Percentiles rank a stretch among this genome's conserved stretches.
Evolutionary conservation across 2,888 invertebrate genomes (phyloP).

Genomic region (Alentia gelatinosa): DNA sequence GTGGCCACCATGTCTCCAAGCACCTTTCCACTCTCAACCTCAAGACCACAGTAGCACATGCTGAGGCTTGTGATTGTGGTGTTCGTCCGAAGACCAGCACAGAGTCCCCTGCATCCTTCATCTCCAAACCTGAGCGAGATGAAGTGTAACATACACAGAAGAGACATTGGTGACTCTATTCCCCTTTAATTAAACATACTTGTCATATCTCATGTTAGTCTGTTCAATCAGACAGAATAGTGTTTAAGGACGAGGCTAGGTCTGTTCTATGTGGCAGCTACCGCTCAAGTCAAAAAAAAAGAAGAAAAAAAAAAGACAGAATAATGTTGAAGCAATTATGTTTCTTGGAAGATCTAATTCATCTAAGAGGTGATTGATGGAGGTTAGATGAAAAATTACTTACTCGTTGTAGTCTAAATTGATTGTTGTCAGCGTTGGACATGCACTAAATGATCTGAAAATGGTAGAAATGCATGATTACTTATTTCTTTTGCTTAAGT

Average conservation of each 20-base stretch:
- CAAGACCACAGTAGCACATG: conserved; percentile 78
- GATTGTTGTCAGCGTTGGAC: conserved; percentile 72
- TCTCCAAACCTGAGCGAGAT: conserved; percentile 77
- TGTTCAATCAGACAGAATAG: too few species aligned
- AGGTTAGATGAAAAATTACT: too few species aligned
- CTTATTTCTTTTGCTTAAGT: too few species aligned
- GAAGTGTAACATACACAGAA: too few species aligned
- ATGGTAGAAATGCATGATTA: neutral
- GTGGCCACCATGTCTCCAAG: conserved; percentile 75
- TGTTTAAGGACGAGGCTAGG: too few species aligned
- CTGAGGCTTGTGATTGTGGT: conserved; percentile 74
- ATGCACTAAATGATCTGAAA: conserved; percentile 69
- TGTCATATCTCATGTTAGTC: too few species aligned
- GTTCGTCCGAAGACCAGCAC: conserved; percentile 75
- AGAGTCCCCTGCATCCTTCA: conserved; percentile 75
- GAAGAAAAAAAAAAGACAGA: too few species aligned
- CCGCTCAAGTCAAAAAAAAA: neutral
- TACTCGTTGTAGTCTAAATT: conserved; percentile 80
- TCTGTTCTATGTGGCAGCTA: too few species aligned
- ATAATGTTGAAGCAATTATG: too few species aligned
- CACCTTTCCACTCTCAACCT: conserved; percentile 71
- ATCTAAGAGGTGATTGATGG: too few species aligned
- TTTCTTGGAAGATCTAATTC: too few species aligned
- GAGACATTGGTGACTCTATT: neutral
- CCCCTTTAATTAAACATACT: too few species aligned